Percentiles rank a stretch among this genome's conserved stretches.
phyloP scores from a whole-genome alignment of 2,888 invertebrate genomes.

The Steromphala cineraria region DNA sequence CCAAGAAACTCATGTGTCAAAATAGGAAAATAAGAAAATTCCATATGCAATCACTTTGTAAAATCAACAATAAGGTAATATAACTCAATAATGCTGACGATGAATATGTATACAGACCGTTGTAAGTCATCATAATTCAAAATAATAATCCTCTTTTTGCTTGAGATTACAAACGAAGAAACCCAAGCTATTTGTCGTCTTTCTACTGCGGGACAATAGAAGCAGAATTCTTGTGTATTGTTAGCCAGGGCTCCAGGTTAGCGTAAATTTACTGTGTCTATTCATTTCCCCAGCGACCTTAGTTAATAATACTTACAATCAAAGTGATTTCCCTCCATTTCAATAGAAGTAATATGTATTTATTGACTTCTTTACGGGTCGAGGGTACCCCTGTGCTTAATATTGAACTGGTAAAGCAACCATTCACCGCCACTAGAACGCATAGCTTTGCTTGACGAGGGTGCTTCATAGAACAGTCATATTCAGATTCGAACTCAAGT shows the following conservation, averaged over 20 bases:
- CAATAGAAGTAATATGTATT: constrained; percentile 1
- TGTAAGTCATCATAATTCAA: too few species aligned
- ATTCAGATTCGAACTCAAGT: constrained; percentile 2
- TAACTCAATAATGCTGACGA: too few species aligned
- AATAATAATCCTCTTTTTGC: too few species aligned
- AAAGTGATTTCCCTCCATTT: neutral
- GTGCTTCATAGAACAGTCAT: neutral
- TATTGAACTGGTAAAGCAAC: neutral
- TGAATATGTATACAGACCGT: too few species aligned
- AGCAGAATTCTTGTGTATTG: neutral
- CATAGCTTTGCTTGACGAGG: neutral
- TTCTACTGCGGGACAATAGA: too few species aligned
- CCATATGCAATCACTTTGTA: too few species aligned
- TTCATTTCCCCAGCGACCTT: neutral
- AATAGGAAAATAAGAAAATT: too few species aligned
- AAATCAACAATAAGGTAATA: too few species aligned
- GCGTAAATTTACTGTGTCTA: neutral
- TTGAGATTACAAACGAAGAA: too few species aligned
- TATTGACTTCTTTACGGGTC: neutral
- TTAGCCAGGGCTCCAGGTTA: neutral
- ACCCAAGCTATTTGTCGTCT: too few species aligned
- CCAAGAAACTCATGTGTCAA: too few species aligned
- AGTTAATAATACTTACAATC: constrained; percentile 13
- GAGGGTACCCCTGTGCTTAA: neutral
- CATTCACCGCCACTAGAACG: neutral